Percentiles rank a stretch among this genome's conserved stretches.
phyloP scores from a whole-genome alignment of 2,888 invertebrate species.

The Phortica magna region DNA sequence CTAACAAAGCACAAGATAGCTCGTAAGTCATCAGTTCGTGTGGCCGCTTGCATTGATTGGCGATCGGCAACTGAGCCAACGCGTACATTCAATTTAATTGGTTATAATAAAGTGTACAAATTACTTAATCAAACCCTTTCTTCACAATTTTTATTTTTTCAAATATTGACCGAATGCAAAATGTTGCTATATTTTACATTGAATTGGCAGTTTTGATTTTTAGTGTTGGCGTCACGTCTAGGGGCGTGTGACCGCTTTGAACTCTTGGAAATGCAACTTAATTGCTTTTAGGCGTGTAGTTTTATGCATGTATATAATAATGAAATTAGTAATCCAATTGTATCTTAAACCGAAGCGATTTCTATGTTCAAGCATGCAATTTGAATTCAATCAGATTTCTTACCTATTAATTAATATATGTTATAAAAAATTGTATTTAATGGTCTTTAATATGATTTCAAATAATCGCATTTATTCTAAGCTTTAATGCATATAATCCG shows the following conservation, averaged over 20 bases:
- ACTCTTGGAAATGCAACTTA: neutral
- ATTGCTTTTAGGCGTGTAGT: neutral
- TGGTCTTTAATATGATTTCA: too few species aligned
- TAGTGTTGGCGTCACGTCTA: constrained; percentile 54
- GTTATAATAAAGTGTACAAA: constrained; percentile 61
- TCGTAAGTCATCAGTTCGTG: neutral
- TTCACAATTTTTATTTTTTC: neutral
- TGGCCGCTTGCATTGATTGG: constrained; percentile 37
- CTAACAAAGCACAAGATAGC: neutral
- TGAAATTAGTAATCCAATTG: too few species aligned
- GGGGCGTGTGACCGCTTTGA: neutral
- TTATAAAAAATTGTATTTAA: too few species aligned
- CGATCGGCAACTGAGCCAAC: constrained; percentile 51
- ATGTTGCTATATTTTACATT: neutral
- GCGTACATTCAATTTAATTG: constrained; percentile 65
- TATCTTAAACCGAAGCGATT: too few species aligned
- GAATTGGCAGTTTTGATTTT: neutral
- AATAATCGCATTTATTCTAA: neutral
- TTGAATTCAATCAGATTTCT: too few species aligned
- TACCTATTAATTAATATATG: too few species aligned
- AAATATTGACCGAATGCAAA: neutral
- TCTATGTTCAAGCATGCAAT: too few species aligned
- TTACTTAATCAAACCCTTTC: constrained; percentile 58
- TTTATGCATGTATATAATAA: too few species aligned
- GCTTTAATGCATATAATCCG: neutral